A percentile compares a stretch with the other conserved stretches of the same genome.
These are phyloP conservation scores for Cynopterus brachyotis DNA, from an alignment of 2,113 vertebrate genomes.

Conservation along the genomic window DNA sequence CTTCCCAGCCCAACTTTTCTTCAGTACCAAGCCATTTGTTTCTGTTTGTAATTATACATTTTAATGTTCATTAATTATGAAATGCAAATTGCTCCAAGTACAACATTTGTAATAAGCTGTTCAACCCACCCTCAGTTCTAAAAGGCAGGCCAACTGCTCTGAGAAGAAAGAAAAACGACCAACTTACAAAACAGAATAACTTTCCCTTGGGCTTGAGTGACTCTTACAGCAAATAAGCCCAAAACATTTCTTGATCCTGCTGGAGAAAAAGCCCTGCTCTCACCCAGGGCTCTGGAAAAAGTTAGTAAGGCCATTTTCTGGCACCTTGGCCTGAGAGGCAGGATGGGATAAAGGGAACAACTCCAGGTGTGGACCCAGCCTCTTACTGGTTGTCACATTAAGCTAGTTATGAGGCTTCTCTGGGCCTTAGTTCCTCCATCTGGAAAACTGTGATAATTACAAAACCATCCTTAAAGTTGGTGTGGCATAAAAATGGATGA, in stretches of 20 bases:
- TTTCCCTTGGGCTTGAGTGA: conserved; percentile 16
- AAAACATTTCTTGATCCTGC: not conserved
- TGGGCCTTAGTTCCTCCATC: not conserved
- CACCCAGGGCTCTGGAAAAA: not conserved
- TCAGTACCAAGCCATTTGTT: conserved; percentile 67
- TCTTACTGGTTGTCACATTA: not conserved
- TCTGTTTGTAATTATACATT: conserved; percentile 76
- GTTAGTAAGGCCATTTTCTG: rapidly evolving
- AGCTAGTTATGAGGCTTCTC: not conserved
- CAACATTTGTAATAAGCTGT: conserved; percentile 60
- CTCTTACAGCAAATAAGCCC: rapidly evolving
- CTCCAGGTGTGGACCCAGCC: not conserved
- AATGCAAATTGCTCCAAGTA: conserved; percentile 71
- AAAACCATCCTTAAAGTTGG: not conserved
- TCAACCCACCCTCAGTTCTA: conserved; percentile 33
- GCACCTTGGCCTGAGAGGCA: not conserved
- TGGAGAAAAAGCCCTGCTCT: rapidly evolving
- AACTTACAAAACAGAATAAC: not conserved
- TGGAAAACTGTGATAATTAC: not conserved
- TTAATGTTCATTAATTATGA: conserved; percentile 78
- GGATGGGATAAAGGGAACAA: not conserved
- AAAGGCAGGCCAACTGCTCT: conserved; percentile 66
- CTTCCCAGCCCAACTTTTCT: conserved; percentile 54
- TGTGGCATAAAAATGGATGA: not conserved
- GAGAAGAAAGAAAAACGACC: not conserved